Percentiles rank a stretch among this genome's conserved stretches.
phyloP scores from a whole-genome alignment of 1,140 invertebrate species.

The Agrypnia vestita region DNA sequence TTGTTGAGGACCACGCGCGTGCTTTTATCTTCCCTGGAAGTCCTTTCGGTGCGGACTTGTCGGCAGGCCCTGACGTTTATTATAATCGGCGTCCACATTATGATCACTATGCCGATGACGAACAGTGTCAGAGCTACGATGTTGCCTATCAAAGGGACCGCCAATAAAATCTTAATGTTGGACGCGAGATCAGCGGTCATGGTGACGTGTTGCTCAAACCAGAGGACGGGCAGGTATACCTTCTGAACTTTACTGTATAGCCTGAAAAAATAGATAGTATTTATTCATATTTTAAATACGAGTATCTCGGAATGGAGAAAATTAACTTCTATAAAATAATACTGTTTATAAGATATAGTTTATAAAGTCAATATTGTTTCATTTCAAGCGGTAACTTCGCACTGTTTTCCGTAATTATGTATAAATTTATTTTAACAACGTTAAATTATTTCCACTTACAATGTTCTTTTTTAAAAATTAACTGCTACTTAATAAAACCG shows the following conservation, averaged over 20 bases:
- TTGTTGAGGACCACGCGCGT: conserved; percentile 50
- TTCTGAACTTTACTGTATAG: conserved; percentile 79
- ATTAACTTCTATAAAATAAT: no score
- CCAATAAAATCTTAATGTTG: conserved; percentile 43
- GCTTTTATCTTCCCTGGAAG: conserved; percentile 38
- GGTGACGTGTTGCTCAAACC: conserved; percentile 81
- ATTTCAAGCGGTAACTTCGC: no score
- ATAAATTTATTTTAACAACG: no score
- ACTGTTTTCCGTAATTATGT: no score
- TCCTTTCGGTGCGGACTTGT: conserved; percentile 11
- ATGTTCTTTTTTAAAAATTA: no score
- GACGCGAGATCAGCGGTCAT: conserved; percentile 68
- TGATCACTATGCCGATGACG: conserved; percentile 52
- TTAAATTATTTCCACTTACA: no score
- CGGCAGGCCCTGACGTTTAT: conserved; percentile 54
- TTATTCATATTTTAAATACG: no score
- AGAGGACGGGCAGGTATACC: conserved; percentile 84
- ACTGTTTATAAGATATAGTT: no score
- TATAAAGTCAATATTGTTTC: no score
- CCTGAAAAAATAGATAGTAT: conserved; percentile 65
- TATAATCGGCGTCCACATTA: conserved; percentile 54
- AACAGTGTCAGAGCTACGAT: conserved; percentile 51
- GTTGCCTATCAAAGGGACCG: conserved; percentile 55
- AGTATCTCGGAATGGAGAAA: no score
- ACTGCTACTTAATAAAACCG: no score